Conservation (phyloP, 2,888 invertebrate genomes). For the Hybos culiciformis region DNA sequence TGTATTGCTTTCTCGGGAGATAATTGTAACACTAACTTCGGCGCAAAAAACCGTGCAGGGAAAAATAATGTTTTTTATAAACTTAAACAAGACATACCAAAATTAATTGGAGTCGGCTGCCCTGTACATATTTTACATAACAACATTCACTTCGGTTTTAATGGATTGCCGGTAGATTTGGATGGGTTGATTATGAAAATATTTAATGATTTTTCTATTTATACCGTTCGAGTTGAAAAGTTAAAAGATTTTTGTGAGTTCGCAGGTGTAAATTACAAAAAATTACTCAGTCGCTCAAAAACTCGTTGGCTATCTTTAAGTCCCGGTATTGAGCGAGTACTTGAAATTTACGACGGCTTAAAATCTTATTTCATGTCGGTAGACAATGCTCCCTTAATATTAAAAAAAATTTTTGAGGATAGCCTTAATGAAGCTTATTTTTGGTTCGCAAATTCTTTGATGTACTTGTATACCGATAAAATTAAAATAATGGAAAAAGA, state of each 20-base stretch:
- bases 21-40: background rate
- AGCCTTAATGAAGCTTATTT: background rate
- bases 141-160: background rate
- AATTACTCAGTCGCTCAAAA: background rate
- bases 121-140: background rate
- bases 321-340: background rate
- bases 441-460: background rate
- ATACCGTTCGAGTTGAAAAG: background rate
- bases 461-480: slow-evolving; percentile 1
- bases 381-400: background rate
- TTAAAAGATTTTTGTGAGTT: background rate
- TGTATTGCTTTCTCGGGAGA: slow-evolving; percentile 10
- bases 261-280: background rate
- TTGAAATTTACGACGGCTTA: background rate
- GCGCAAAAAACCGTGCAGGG: background rate
- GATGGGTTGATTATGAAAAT: background rate
- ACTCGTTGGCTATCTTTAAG: background rate
- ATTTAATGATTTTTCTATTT: background rate
- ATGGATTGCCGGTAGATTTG: background rate
- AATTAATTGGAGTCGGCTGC: background rate
- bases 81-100: background rate
- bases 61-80: background rate
- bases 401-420: background rate
- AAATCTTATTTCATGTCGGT: background rate
- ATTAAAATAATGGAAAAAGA: slow-evolving; percentile 1